Base-by-base conservation (phyloP, 2,797 vertebrate species). In the Cichlasoma orientale region DNA sequence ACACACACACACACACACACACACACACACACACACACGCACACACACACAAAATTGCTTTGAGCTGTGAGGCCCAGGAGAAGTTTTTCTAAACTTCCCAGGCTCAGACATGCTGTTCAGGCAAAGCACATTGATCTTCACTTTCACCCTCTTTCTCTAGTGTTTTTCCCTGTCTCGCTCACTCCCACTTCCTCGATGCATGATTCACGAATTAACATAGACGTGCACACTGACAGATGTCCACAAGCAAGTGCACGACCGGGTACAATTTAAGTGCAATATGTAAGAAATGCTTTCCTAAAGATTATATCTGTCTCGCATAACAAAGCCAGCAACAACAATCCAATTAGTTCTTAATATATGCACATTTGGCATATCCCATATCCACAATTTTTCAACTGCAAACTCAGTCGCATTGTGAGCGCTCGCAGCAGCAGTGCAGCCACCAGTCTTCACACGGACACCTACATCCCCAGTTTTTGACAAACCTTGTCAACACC, bases 11-110 rank as follows among this genome's bases (percentile, higher is more conserved):
- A 59, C 73, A 71, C 70, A 75, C 38, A 38, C 36, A 10, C 72
- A 31, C 63, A 41, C 59, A 10, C 84, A 31, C 33, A 56, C 68
- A 57, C 74, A 33, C 31, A 33, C 31, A 33, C 31, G 8, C 31
- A 75, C 58, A 56, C 55, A 72, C 58, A 66, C 70, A 75, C 38
- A 75, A 38, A 77, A 56, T 55, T 38, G 73, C 80, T 90, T 87
- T 80, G 74, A 85, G 88, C 78, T 61, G 73, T 57, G 84, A 90
- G 86, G 79, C 84, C 86, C 81, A 77, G 63, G 76, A 89, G 82
- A 86, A 87, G 79, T 91, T 90, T 86, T 86, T 84, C 80, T 83
- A 75, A 89, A 88, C 90, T 92, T 92, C 90, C 92, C 92, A 92
- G 86, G 82, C 91, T 92, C 82, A 79, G 78, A 87, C 83, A 84